A percentile compares a stretch with the other conserved stretches of the same genome.
Evolutionary conservation across 2,797 vertebrate species (phyloP).

Genomic region (Phoebastria nigripes): DNA sequence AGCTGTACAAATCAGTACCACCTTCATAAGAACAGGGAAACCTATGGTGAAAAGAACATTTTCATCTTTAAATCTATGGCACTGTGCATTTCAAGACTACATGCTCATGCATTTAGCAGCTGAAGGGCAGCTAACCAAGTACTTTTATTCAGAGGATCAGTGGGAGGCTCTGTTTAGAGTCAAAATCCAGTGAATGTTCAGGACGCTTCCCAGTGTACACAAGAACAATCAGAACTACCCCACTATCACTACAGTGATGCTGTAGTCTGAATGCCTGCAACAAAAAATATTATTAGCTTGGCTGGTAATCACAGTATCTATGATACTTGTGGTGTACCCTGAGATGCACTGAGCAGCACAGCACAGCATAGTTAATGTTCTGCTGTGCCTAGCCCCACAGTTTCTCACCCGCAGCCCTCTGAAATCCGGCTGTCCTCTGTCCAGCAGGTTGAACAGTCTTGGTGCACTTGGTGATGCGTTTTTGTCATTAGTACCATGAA

Average conservation of each 20-base stretch:
- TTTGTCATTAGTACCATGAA: not conserved
- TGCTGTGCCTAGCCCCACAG: not conserved
- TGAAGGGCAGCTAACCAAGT: not conserved
- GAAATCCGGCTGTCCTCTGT: not conserved
- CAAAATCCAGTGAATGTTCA: not conserved
- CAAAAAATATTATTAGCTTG: not conserved
- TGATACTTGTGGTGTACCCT: not conserved
- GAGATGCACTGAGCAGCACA: not conserved
- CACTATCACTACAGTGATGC: not conserved
- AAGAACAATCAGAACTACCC: not conserved
- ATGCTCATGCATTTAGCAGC: not conserved
- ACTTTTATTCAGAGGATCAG: not conserved
- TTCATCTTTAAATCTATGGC: not conserved
- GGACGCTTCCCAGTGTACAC: not conserved
- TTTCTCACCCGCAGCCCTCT: not conserved
- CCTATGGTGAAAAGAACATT: not conserved
- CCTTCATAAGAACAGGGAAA: not conserved
- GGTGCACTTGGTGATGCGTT: not conserved
- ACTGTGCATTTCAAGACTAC: not conserved
- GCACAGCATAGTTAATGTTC: not conserved
- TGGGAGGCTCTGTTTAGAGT: not conserved
- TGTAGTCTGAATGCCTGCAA: not conserved
- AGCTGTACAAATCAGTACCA: not conserved
- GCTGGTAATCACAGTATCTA: not conserved
- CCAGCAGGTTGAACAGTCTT: not conserved